Evolutionary conservation across 2,797 vertebrate species (phyloP).

Genomic region (Crenuchus spilurus): DNA sequence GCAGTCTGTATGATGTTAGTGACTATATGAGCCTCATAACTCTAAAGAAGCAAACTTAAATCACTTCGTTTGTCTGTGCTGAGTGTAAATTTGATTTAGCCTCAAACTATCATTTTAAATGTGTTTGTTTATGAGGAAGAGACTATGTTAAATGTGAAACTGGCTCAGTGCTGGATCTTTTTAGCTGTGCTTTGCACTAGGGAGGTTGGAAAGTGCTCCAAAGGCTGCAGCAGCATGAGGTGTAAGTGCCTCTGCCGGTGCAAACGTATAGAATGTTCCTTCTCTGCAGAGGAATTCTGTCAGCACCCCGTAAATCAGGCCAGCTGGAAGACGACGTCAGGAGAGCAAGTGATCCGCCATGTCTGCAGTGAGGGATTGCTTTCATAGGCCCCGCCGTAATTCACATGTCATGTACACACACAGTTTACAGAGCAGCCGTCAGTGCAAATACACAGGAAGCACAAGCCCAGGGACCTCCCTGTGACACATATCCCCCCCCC

Average conservation of each 20-base stretch:
- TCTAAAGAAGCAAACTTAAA: too few relatives aligned
- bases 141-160: too few relatives aligned
- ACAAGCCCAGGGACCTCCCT: slow-evolving; percentile 38
- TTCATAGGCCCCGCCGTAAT: slow-evolving; percentile 67
- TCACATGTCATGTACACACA: slow-evolving; percentile 56
- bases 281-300: slow-evolving; percentile 54
- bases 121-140: slow-evolving; percentile 16
- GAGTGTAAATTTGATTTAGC: too few relatives aligned
- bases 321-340: slow-evolving; percentile 59
- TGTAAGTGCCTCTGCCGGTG: slow-evolving; percentile 51
- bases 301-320: slow-evolving; percentile 64
- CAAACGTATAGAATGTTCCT: slow-evolving; percentile 51
- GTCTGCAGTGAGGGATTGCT: slow-evolving; percentile 71
- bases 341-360: slow-evolving; percentile 67
- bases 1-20: too few relatives aligned
- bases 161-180: slow-evolving; percentile 8
- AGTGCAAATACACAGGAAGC: slow-evolving; percentile 49
- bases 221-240: slow-evolving; percentile 11
- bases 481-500: slow-evolving; percentile 7
- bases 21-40: too few relatives aligned
- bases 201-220: background rate
- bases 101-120: background rate
- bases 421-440: slow-evolving; percentile 46
- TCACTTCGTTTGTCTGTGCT: too few relatives aligned
- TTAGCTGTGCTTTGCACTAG: slow-evolving; percentile 20